A percentile compares a stretch with the other conserved stretches of the same genome.
These are phyloP conservation scores for Asobara japonica DNA, from an alignment of 1,140 invertebrate genomes.

Conservation along the genomic window DNA sequence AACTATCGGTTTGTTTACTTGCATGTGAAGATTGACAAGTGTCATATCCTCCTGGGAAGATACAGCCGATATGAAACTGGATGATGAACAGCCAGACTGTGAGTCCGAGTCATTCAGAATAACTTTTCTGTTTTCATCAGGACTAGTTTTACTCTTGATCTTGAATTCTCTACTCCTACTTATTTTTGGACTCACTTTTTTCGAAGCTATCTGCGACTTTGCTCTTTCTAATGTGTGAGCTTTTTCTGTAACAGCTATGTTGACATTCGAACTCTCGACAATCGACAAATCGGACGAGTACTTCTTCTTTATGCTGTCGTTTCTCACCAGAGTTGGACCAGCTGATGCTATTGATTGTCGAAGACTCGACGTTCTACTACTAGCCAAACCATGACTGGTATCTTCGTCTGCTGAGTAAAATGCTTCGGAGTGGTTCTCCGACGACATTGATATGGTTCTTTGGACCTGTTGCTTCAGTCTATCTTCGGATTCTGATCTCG, in stretches of 20 bases:
- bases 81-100: slow-evolving; percentile 81
- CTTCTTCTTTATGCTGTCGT: slow-evolving; percentile 67
- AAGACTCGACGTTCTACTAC: slow-evolving; percentile 71
- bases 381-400: slow-evolving; percentile 69
- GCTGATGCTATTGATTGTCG: slow-evolving; percentile 71
- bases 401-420: slow-evolving; percentile 93
- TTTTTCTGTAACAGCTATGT: slow-evolving; percentile 49
- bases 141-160: slow-evolving; percentile 36
- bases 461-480: slow-evolving; percentile 72
- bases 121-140: slow-evolving; percentile 50
- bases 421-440: slow-evolving; percentile 88
- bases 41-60: slow-evolving; percentile 95
- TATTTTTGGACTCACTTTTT: slow-evolving; percentile 31
- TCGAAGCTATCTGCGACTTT: slow-evolving; percentile 44
- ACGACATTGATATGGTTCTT: slow-evolving; percentile 85
- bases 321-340: slow-evolving; percentile 60
- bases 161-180: background rate
- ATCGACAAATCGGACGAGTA: slow-evolving; percentile 67
- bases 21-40: slow-evolving; percentile 93
- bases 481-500: slow-evolving; percentile 69
- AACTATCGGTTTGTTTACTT: slow-evolving; percentile 93
- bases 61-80: slow-evolving; percentile 91
- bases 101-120: slow-evolving; percentile 70
- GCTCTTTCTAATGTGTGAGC: slow-evolving; percentile 58
- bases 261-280: slow-evolving; percentile 66